phyloP scores from a whole-genome alignment of 2,113 vertebrate species.

The Dromas ardeola region DNA sequence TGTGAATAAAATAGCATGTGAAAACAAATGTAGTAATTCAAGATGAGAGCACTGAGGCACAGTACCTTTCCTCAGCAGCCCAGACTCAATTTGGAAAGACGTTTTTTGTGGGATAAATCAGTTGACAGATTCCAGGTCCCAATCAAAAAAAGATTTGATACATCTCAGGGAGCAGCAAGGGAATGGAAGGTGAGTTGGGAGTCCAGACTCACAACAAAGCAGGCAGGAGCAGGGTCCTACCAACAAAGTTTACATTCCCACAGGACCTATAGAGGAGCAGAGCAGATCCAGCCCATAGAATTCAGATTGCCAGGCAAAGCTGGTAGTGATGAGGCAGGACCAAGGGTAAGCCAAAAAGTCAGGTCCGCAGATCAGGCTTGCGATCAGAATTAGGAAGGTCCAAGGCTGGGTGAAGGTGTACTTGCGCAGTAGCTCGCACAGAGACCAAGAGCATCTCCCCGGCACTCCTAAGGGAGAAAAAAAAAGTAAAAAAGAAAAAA shows the following conservation, averaged over 20 bases:
- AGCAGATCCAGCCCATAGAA: background rate
- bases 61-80: background rate
- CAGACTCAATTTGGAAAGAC: background rate
- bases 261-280: background rate
- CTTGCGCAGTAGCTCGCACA: background rate
- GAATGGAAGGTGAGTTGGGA: background rate
- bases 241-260: background rate
- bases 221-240: background rate
- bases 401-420: background rate
- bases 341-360: background rate
- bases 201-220: background rate
- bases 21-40: background rate
- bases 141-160: background rate
- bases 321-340: background rate
- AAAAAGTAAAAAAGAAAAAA: accelerated
- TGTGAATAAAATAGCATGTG: background rate
- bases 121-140: background rate
- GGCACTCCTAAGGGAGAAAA: no score
- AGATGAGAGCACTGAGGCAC: background rate
- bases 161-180: background rate
- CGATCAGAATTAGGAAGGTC: background rate
- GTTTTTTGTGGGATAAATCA: background rate
- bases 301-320: background rate
- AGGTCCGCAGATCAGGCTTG: background rate
- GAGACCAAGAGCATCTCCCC: background rate